A percentile compares a stretch with the other conserved stretches of the same genome.
Evolutionary conservation across 2,113 vertebrate genomes (phyloP).

Genomic region (Thymallus thymallus): DNA sequence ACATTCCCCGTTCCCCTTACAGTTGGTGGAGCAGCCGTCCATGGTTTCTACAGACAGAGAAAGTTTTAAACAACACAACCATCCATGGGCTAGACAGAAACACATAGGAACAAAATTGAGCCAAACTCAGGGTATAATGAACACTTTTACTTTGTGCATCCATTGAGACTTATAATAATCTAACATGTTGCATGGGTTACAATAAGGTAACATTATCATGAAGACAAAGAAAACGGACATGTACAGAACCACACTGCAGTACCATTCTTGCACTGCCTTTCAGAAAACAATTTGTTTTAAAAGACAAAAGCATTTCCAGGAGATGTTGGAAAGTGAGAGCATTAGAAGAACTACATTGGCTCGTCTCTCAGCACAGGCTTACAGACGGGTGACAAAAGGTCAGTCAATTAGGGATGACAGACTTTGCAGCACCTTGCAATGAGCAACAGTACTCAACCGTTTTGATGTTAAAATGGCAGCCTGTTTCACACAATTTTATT

Average conservation of each 20-base stretch:
- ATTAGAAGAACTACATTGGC: not conserved
- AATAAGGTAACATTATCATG: too few species aligned
- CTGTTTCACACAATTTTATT: not conserved
- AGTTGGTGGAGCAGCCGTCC: conserved; percentile 94
- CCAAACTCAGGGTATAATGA: not conserved
- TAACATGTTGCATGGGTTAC: too few species aligned
- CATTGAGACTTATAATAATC: too few species aligned
- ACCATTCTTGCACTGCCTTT: not conserved
- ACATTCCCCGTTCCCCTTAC: conserved; percentile 95
- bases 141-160: too few species aligned
- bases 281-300: not conserved
- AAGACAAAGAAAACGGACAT: not conserved
- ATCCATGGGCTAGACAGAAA: not conserved
- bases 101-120: not conserved
- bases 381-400: conserved; percentile 8
- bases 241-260: not conserved
- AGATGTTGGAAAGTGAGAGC: not conserved
- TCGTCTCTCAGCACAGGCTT: conserved; percentile 1
- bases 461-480: not conserved
- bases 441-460: not conserved
- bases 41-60: conserved; percentile 79
- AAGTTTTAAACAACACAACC: not conserved
- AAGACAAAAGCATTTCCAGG: not conserved
- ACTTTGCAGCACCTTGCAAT: not conserved
- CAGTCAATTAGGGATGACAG: conserved; percentile 13